Conservation (phyloP, 1,140 invertebrate genomes). For the Aphis gossypii region DNA sequence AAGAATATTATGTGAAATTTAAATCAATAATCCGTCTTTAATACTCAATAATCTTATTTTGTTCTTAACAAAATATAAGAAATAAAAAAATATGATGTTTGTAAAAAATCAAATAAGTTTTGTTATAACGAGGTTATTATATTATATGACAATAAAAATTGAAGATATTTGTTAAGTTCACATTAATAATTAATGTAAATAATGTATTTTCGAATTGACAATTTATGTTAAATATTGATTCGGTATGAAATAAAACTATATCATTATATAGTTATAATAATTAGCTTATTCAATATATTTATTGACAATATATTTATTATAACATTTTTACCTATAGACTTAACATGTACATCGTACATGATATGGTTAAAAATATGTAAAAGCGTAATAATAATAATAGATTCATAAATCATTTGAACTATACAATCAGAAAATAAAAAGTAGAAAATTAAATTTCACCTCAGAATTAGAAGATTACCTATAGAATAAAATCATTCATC, state of each 20-base stretch:
- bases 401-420: background rate
- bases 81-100: too few species aligned
- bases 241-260: background rate
- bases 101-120: too few species aligned
- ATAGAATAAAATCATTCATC: background rate
- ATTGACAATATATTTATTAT: background rate
- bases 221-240: background rate
- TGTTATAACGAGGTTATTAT: too few species aligned
- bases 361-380: background rate
- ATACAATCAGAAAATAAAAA: background rate
- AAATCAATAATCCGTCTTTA: too few species aligned
- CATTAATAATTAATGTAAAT: background rate
- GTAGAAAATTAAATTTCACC: background rate
- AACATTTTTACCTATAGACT: background rate
- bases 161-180: background rate
- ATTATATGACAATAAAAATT: too few species aligned
- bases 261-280: background rate
- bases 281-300: background rate
- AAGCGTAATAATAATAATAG: background rate
- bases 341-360: background rate
- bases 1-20: too few species aligned
- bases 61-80: too few species aligned
- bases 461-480: background rate
- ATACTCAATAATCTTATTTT: too few species aligned
- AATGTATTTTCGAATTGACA: background rate